These are phyloP conservation scores for Mythimna vitellina DNA, from an alignment of 2,888 invertebrate genomes.

Conservation along the genomic window DNA sequence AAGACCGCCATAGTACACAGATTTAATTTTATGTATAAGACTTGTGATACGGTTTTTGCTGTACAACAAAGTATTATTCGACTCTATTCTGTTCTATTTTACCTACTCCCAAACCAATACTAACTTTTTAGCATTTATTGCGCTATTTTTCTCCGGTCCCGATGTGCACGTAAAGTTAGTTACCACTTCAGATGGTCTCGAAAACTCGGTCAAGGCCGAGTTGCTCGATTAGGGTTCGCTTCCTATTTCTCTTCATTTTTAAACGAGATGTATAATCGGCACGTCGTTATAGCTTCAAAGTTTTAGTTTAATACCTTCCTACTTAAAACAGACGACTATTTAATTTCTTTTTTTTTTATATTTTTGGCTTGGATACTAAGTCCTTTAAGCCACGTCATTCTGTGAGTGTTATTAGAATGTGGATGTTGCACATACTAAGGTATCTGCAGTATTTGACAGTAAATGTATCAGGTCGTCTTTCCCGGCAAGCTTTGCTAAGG, in stretches of 20 bases:
- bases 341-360: background rate
- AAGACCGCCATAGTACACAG: no score
- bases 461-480: no score
- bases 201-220: conserved; percentile 52
- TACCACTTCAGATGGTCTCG: conserved; percentile 46
- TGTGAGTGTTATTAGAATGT: no score
- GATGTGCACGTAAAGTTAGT: conserved; percentile 53
- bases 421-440: no score
- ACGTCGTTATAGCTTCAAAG: background rate
- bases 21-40: no score
- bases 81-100: no score
- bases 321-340: background rate
- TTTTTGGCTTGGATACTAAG: no score
- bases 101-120: background rate
- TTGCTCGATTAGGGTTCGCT: conserved; percentile 42
- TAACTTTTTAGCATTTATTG: conserved; percentile 17
- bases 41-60: no score
- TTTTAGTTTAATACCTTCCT: background rate
- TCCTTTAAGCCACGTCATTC: no score
- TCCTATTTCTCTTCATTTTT: conserved; percentile 36
- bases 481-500: no score
- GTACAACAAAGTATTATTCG: no score
- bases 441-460: no score
- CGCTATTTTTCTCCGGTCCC: conserved; percentile 33
- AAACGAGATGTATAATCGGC: background rate